phyloP scores from a whole-genome alignment of 2,888 invertebrate species.

The Gastracanthus pulcherrimus region DNA sequence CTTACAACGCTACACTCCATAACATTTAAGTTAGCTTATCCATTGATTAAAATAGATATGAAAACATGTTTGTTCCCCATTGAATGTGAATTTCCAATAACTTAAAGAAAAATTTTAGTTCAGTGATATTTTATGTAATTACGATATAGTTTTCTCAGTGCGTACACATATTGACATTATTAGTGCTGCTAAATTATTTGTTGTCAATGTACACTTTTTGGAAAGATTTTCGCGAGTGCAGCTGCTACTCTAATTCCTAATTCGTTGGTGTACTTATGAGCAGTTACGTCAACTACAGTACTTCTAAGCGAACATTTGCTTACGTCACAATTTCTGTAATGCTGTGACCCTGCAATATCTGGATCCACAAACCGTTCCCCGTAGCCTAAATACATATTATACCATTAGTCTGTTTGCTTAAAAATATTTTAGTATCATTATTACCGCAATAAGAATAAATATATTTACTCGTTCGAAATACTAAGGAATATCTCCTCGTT shows the following conservation, averaged over 20 bases:
- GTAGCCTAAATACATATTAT: conserved; percentile 54
- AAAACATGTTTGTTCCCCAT: too few relatives aligned
- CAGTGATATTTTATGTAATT: too few relatives aligned
- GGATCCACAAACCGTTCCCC: conserved; percentile 61
- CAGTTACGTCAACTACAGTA: conserved; percentile 58
- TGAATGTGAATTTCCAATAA: too few relatives aligned
- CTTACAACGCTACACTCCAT: too few relatives aligned
- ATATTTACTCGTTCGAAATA: conserved; percentile 13
- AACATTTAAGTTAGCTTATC: too few relatives aligned
- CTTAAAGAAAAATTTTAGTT: too few relatives aligned
- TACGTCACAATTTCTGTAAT: conserved; percentile 64
- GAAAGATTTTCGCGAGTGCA: neutral
- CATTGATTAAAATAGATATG: too few relatives aligned
- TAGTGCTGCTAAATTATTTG: too few relatives aligned
- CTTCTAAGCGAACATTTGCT: conserved; percentile 60
- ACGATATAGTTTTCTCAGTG: too few relatives aligned
- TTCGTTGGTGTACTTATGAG: conserved; percentile 59
- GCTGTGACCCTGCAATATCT: conserved; percentile 60
- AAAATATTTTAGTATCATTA: neutral
- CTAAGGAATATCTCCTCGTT: conserved; percentile 15
- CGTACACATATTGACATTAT: too few relatives aligned
- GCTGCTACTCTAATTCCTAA: conserved; percentile 39
- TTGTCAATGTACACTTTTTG: neutral
- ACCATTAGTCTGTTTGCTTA: neutral
- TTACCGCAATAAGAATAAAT: too few relatives aligned